Conservation (phyloP, 1,140 invertebrate genomes). For the Cardiocondyla obscurior region DNA sequence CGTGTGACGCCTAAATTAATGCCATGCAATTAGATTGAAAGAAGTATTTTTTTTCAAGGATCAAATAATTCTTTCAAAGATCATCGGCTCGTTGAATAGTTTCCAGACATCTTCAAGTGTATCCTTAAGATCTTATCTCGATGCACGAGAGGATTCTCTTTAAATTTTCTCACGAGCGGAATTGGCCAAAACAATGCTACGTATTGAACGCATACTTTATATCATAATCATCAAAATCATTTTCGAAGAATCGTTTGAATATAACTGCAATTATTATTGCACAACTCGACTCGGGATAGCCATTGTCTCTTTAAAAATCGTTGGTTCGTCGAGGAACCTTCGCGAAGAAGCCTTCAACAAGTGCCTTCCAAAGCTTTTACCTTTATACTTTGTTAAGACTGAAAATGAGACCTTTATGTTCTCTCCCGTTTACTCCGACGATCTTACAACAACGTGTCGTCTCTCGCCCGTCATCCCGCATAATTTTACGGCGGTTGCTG, state of each 20-base stretch:
- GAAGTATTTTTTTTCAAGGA: too few species aligned
- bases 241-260: not conserved
- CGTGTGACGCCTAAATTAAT: not conserved
- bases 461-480: slow-evolving; percentile 35
- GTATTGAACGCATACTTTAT: not conserved
- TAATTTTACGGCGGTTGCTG: slow-evolving; percentile 28
- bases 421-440: not conserved
- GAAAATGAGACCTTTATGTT: not conserved
- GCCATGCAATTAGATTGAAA: not conserved
- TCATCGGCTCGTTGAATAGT: not conserved
- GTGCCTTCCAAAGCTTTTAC: not conserved
- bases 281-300: not conserved
- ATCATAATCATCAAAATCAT: not conserved
- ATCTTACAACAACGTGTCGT: slow-evolving; percentile 27
- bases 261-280: not conserved
- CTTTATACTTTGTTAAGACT: not conserved
- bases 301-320: not conserved
- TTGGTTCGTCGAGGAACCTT: not conserved
- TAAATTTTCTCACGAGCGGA: slow-evolving; percentile 12
- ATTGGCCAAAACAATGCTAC: not conserved
- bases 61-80: not conserved
- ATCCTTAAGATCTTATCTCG: too few species aligned
- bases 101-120: too few species aligned
- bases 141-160: not conserved
- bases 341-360: too few species aligned